A percentile compares a stretch with the other conserved stretches of the same genome.
phyloP scores from a whole-genome alignment of 2,888 invertebrate species.

The Entomobrya multifasciata region DNA sequence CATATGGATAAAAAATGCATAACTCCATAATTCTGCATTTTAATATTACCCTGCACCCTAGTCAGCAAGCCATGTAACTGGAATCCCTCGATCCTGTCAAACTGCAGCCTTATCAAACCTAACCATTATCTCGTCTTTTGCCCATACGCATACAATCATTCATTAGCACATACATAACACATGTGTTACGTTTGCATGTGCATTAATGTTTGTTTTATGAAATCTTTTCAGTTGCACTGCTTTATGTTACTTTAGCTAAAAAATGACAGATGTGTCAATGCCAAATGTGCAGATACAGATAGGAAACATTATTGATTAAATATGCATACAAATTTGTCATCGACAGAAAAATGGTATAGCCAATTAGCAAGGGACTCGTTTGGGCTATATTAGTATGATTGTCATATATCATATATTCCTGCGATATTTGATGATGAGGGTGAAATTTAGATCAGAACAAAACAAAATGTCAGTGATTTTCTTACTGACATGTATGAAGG shows the following conservation, averaged over 20 bases:
- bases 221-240: neutral
- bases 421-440: neutral
- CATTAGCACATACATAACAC: no score
- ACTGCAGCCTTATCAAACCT: constrained; percentile 32
- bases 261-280: constrained; percentile 46
- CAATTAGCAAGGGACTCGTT: constrained; percentile 18
- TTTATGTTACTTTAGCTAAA: neutral
- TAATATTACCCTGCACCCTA: neutral
- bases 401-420: neutral
- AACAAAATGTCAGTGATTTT: neutral
- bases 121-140: constrained; percentile 6
- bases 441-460: neutral
- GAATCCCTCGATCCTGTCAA: no score
- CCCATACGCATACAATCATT: constrained; percentile 32
- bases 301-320: neutral
- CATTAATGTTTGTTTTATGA: constrained; percentile 43
- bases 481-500: neutral
- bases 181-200: neutral
- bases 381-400: neutral
- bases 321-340: constrained; percentile 28
- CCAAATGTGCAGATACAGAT: neutral
- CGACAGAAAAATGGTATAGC: neutral
- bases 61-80: no score
- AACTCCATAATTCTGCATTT: neutral
- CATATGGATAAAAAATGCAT: neutral